These are phyloP conservation scores for Diachasma alloeum DNA, from an alignment of 1,140 invertebrate species.

Conservation along the genomic window DNA sequence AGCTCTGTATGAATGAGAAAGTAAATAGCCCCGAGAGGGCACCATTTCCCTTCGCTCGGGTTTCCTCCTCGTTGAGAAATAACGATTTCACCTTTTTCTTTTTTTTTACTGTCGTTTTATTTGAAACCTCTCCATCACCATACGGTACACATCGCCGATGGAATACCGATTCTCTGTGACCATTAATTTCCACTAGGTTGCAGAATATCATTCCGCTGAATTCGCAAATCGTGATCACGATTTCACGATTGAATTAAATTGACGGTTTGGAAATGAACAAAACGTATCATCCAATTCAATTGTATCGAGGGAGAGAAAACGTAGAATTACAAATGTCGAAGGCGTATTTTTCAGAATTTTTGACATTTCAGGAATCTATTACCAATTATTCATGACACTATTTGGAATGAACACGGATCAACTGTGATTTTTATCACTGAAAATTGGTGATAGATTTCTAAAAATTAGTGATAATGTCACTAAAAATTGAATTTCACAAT, in stretches of 20 bases:
- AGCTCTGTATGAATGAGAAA: neutral
- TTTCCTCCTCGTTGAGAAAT: conserved; percentile 23
- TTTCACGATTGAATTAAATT: conserved; percentile 21
- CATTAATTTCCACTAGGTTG: conserved; percentile 10
- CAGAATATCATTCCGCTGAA: neutral
- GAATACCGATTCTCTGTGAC: neutral
- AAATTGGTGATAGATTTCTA: too few species aligned
- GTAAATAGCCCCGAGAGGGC: neutral
- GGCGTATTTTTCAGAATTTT: neutral
- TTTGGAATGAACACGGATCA: too few species aligned
- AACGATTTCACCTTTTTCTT: conserved; percentile 30
- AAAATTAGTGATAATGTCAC: too few species aligned
- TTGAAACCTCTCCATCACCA: neutral
- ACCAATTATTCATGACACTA: too few species aligned
- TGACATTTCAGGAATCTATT: neutral
- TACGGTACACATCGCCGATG: neutral
- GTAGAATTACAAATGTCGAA: neutral
- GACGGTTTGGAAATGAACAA: neutral
- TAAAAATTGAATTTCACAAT: too few species aligned
- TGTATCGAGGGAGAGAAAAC: neutral
- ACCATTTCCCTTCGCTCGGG: neutral
- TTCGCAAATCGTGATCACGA: neutral
- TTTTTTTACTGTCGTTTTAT: neutral
- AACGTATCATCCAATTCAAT: neutral
- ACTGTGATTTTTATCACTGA: too few species aligned